These are phyloP conservation scores for Archips xylosteana DNA, from an alignment of 2,888 invertebrate species.

Conservation along the genomic window DNA sequence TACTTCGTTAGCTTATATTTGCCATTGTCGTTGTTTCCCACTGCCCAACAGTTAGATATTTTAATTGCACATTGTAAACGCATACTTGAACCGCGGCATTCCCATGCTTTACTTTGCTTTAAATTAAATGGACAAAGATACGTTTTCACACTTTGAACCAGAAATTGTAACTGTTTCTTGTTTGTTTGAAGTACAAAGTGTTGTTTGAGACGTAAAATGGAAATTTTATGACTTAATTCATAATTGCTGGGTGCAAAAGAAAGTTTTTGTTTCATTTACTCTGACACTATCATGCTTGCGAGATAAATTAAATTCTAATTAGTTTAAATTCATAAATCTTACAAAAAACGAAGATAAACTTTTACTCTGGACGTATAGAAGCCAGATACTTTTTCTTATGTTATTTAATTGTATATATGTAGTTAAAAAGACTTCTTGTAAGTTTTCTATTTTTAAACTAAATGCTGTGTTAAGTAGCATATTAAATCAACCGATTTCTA, in stretches of 20 bases:
- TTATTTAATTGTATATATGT: background rate
- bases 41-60: conserved; percentile 75
- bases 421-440: background rate
- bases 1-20: conserved; percentile 63
- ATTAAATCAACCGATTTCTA: background rate
- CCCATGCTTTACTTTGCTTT: conserved; percentile 76
- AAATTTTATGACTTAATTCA: conserved; percentile 12
- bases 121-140: conserved; percentile 69
- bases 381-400: background rate
- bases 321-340: background rate
- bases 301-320: background rate
- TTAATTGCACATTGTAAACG: conserved; percentile 76
- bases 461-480: background rate
- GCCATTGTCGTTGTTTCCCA: conserved; percentile 76
- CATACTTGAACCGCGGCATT: conserved; percentile 64
- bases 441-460: background rate
- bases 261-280: conserved; percentile 4
- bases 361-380: background rate
- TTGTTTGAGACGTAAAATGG: conserved; percentile 12
- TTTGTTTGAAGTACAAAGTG: conserved; percentile 33
- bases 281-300: background rate
- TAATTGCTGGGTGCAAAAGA: conserved; percentile 17
- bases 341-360: too few species aligned
- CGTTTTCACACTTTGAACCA: conserved; percentile 55
- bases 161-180: conserved; percentile 35